Base-by-base conservation (phyloP, 1,140 invertebrate species). In the Cardiocondyla obscurior region DNA sequence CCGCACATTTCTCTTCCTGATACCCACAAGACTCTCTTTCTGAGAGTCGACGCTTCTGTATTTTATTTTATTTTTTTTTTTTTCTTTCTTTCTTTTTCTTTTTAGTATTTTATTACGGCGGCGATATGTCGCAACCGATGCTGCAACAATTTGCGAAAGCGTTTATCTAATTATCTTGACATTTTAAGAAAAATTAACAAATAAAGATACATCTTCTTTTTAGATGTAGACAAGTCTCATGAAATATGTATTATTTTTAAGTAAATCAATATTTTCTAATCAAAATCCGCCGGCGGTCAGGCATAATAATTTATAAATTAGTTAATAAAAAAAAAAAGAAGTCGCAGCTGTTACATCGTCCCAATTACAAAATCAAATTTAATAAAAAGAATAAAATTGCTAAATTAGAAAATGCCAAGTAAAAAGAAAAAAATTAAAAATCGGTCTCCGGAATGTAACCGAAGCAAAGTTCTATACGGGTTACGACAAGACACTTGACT, bases 1-100 rank as follows among this genome's bases (percentile, higher is more conserved):
- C 36, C 70, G 25, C 42, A 60, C 49, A 82, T 83, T 88, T 87
- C 87, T 88, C 87, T 88, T 83, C 83, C 86, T 85, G 79, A 49
- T 85, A 55, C 57, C 57, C 14, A n/a, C n/a, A 19, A 22, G 46
- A 44, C 22, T 79, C 72, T 67, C 57, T 4, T 65, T 64, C 22
- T 60, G 8, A 74, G 19, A 58, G 65, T 19, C 30, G 22, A 46
- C 16, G 53, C 39, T 42, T 82, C 42, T 60, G n/a, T n/a, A n/a
- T n/a, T n/a, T n/a, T n/a, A n/a, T n/a, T n/a, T n/a, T n/a, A n/a
- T n/a, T n/a, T n/a, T n/a, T n/a, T n/a, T n/a, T n/a, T n/a, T n/a
- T n/a, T n/a, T n/a, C n/a, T n/a, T n/a, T n/a, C n/a, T n/a, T n/a
- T n/a, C n/a, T n/a, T n/a, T n/a, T n/a, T n/a, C n/a, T n/a, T n/a